Base-by-base conservation (phyloP, 2,113 vertebrate species). In the Gobius niger region DNA sequence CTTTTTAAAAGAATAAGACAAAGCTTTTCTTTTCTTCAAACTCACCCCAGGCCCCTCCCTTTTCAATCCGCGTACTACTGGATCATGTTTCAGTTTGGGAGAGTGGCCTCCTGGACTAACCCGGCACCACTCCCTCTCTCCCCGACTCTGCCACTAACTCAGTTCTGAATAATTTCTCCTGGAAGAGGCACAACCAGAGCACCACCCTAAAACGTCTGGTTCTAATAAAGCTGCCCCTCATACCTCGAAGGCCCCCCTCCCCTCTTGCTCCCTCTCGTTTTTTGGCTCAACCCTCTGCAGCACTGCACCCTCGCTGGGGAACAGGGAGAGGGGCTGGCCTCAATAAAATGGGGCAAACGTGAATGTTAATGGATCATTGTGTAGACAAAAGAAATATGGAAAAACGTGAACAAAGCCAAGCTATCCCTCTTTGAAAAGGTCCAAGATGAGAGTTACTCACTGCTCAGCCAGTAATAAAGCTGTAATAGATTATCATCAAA, bases 171-270 rank as follows among this genome's bases (percentile, higher is more conserved):
- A 18, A 71, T 87, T 81, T 85, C 75, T 79, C 52, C 73, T 40
- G 67, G 56, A 82, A 63, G 70, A 86, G 66, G 64, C 64, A 77
- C 75, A 68, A 63, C 65, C 18, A 56, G 73, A 76, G 84, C 84
- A 87, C 88, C 90, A 88, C 91, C 91, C 91, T 80, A 70, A 80
- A 87, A 87, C 73, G 90, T 90, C 91, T 93, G 92, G 75, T 92
- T 92, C 83, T 91, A 91, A 93, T 93, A 91, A 92, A 89, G 80
- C 73, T 85, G 81, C 84, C 83, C 82, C 83, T 87, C 77, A 57
- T 82, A 81, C 78, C 70, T 80, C 83, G 73, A 65, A 73, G 76
- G 71, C n/a, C 67, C 66, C 61, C 65, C 19, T 16, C 46, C 13
- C 68, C 60, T 13, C n/a, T 60, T 49, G 18, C 46, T 41, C 68